Percentiles rank a stretch among this genome's conserved stretches.
phyloP scores from a whole-genome alignment of 2,888 invertebrate genomes.

The Mesorhabditis sp. region DNA sequence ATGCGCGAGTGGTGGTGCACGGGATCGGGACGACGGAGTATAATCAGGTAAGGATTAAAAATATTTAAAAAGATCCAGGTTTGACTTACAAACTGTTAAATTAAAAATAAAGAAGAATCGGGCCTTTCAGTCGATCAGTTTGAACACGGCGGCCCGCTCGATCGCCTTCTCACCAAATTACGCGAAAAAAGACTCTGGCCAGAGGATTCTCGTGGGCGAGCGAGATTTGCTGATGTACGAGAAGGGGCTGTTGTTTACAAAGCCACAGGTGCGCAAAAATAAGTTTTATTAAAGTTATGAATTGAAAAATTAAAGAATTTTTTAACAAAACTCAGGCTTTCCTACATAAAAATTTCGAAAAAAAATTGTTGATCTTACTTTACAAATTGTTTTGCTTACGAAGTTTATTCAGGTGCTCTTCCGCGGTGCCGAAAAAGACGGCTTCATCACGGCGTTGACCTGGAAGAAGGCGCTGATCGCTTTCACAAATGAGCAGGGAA shows the following conservation, averaged over 20 bases:
- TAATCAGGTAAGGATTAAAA: conserved; percentile 16
- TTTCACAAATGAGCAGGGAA: conserved; percentile 57
- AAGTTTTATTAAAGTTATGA: too few species aligned
- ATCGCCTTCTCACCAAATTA: conserved; percentile 49
- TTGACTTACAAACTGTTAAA: background rate
- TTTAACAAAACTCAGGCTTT: background rate
- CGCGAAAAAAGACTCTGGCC: conserved; percentile 25
- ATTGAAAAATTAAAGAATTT: background rate
- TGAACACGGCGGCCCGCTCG: conserved; percentile 36
- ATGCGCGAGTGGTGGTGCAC: conserved; percentile 71
- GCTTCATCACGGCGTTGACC: conserved; percentile 44
- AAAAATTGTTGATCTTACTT: background rate
- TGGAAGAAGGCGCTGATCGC: conserved; percentile 49
- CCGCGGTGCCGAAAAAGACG: conserved; percentile 51
- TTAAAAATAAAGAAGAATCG: background rate
- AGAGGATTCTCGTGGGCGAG: conserved; percentile 46
- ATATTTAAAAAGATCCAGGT: background rate
- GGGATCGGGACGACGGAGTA: conserved; percentile 67
- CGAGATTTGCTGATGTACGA: conserved; percentile 47
- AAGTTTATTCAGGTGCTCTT: conserved; percentile 45
- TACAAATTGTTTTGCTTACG: background rate
- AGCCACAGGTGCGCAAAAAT: background rate
- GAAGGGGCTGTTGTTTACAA: conserved; percentile 21
- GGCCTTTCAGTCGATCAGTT: conserved; percentile 30
- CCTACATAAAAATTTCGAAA: background rate